Conservation (phyloP, 2,797 vertebrate species). For the Amblyraja radiata region DNA sequence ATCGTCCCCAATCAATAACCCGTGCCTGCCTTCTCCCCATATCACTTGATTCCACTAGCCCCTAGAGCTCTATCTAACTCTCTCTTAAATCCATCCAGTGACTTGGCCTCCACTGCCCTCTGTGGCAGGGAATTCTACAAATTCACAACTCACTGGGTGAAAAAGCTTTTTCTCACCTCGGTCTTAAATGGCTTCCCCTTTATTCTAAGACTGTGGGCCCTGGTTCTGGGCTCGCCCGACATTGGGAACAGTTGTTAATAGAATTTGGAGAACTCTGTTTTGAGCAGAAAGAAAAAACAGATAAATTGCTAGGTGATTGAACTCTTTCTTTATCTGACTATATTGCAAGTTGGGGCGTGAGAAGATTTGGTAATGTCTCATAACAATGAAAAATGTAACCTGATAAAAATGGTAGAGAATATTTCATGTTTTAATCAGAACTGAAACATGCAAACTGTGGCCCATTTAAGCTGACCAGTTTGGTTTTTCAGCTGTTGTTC, state of each 20-base stretch:
- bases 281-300: background rate
- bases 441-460: background rate
- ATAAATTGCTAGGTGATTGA: background rate
- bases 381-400: background rate
- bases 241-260: background rate
- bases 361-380: background rate
- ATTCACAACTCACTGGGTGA: too few species aligned
- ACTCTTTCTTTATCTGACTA: background rate
- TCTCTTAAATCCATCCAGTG: too few species aligned
- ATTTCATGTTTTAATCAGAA: background rate
- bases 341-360: background rate
- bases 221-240: too few species aligned
- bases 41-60: too few species aligned
- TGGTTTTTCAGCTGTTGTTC: background rate
- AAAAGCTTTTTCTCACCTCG: too few species aligned
- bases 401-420: background rate
- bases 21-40: too few species aligned
- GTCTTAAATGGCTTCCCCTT: too few species aligned
- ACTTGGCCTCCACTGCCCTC: too few species aligned
- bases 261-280: background rate
- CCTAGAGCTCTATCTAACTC: too few species aligned
- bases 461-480: background rate
- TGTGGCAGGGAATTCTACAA: too few species aligned
- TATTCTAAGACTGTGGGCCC: too few species aligned
- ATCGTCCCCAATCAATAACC: too few species aligned